phyloP scores from a whole-genome alignment of 2,113 vertebrate genomes.

The Mystacornis crossleyi region DNA sequence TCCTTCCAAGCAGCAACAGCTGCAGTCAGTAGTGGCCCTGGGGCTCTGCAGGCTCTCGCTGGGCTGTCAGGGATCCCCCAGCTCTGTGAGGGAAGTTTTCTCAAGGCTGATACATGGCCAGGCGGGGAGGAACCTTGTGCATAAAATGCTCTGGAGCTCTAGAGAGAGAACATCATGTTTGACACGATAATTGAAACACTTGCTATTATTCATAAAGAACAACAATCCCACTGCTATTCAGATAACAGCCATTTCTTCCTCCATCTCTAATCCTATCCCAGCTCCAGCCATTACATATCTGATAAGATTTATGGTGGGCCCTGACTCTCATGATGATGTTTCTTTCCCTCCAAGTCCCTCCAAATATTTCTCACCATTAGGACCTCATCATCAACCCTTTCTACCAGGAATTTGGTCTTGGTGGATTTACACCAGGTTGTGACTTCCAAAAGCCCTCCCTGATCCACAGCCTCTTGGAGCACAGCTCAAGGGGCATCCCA shows the following conservation, averaged over 20 bases:
- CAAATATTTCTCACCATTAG: background rate
- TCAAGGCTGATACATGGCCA: background rate
- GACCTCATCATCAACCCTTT: background rate
- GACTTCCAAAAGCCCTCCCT: background rate
- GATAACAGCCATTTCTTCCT: background rate
- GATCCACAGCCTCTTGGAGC: background rate
- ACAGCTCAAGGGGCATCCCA: background rate
- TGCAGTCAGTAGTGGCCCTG: background rate
- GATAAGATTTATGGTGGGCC: background rate
- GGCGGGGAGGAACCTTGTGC: background rate
- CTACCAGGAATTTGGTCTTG: background rate
- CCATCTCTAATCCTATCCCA: background rate
- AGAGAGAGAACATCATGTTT: background rate
- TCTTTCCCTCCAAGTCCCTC: background rate
- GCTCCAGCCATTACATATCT: background rate
- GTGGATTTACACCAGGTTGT: background rate
- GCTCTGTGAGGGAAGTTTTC: background rate
- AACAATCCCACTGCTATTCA: background rate
- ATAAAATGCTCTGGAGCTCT: background rate
- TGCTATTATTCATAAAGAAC: background rate
- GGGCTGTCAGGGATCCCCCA: background rate
- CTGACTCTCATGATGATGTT: fast-evolving
- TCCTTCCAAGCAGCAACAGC: background rate
- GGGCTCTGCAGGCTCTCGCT: background rate
- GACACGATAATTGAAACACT: background rate